phyloP scores from a whole-genome alignment of 2,888 invertebrate species.

The Scrobipalpa costella region DNA sequence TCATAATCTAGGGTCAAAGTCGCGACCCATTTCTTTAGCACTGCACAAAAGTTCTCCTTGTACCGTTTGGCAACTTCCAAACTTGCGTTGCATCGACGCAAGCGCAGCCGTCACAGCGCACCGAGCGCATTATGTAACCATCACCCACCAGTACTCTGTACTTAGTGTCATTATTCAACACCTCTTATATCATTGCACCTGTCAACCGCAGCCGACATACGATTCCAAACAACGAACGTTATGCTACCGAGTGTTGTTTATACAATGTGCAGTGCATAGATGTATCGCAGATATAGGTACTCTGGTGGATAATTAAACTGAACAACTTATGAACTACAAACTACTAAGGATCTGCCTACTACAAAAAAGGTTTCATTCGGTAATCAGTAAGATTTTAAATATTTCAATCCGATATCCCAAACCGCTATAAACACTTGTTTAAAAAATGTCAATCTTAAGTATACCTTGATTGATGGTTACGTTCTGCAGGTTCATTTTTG shows the following conservation, averaged over 20 bases:
- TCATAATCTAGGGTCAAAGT: not conserved
- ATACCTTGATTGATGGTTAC: not conserved
- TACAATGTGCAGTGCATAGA: not conserved
- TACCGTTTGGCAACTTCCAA: constrained; percentile 27
- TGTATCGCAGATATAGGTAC: not conserved
- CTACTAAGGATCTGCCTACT: too few species aligned
- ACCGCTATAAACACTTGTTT: too few species aligned
- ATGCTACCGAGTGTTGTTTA: constrained; percentile 2
- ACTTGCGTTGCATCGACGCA: constrained; percentile 40
- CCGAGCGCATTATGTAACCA: constrained; percentile 57
- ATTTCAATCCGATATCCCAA: too few species aligned
- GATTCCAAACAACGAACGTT: constrained; percentile 27
- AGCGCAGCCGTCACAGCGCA: constrained; percentile 28
- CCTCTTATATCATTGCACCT: constrained; percentile 52
- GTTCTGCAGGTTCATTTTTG: not conserved
- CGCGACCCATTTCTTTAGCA: not conserved
- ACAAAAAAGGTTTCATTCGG: too few species aligned
- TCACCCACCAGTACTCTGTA: constrained; percentile 47
- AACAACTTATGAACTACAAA: too few species aligned
- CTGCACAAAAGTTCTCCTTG: not conserved
- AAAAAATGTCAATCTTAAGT: too few species aligned
- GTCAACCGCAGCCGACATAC: constrained; percentile 32
- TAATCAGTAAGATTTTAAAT: too few species aligned
- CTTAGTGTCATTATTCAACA: constrained; percentile 57
- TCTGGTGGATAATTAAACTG: too few species aligned